Percentiles rank a stretch among this genome's conserved stretches.
phyloP scores from a whole-genome alignment of 2,797 vertebrate species.

The Salmo trutta region DNA sequence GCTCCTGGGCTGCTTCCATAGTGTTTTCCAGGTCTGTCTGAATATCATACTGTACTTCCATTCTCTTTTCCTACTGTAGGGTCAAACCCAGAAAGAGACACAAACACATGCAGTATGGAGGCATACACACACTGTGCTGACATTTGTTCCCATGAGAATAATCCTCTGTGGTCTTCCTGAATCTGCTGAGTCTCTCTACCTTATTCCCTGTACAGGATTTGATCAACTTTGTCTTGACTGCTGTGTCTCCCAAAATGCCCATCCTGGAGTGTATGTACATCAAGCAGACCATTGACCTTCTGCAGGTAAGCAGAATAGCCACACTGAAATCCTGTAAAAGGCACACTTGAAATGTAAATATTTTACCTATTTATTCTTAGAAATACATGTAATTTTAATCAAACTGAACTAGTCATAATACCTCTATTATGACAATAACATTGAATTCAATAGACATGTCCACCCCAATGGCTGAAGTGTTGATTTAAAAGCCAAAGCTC shows the following conservation, averaged over 20 bases:
- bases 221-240: conserved; percentile 80
- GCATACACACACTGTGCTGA: neutral
- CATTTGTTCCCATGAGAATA: neutral
- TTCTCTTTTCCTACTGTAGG: neutral
- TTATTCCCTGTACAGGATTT: conserved; percentile 68
- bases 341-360: neutral
- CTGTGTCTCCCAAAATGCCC: conserved; percentile 81
- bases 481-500: neutral
- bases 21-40: conserved; percentile 77
- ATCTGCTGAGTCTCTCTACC: neutral
- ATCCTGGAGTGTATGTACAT: conserved; percentile 88
- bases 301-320: conserved; percentile 73
- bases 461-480: too few species aligned
- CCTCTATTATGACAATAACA: too few species aligned
- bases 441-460: too few species aligned
- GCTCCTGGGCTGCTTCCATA: conserved; percentile 74
- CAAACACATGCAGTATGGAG: neutral
- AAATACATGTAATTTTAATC: neutral
- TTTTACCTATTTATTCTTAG: neutral
- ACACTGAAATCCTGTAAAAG: neutral
- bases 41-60: neutral
- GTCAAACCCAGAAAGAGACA: neutral
- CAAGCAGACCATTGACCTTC: conserved; percentile 83
- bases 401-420: neutral
- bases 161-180: neutral